Evolutionary conservation across 1,140 invertebrate species (phyloP), one percentile per base, ranked within the genome.

Genomic region (Drosophila ogumai): DNA sequence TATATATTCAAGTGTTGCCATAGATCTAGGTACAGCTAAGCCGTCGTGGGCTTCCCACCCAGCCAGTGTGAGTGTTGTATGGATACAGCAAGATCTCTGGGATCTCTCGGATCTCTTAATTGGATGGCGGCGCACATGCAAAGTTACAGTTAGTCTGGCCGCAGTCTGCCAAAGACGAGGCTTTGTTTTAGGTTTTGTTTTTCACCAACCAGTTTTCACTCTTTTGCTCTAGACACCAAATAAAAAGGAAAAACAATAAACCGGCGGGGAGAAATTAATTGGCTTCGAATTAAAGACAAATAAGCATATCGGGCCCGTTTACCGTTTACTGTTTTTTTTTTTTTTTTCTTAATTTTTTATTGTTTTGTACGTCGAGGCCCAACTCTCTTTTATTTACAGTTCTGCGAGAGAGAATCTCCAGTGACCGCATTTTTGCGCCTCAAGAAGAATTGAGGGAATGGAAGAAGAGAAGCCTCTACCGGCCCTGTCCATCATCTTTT

Each of bases 381-480:
- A 17, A 17, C 32, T 54, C 7, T 52, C 43, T 38, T 19, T n/a
- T 47, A 84, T 88, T 86, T 86, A 86, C 82, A 82, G 82, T 82
- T 86, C 82, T 80, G 72, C 68, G 54, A 58, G 57, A 60, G 67
- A 69, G 81, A 85, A 71, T 84, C 85, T 72, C 66, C 66, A 31
- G 31, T 88, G 84, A 88, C 84, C 84, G 84, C 84, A 88, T 88
- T 88, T 88, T 64, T 90, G 64, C 81, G 84, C 60, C 80, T 78
- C 52, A 22, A 38, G 34, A 55, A 55, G 60, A 87, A 77, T 86
- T 56, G 68, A 28, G 64, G 43, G 19, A 17, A 19, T 12, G 12
- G 3, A 6, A 34, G 7, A 36, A 34, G 32, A 15, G 52, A 54
- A 19, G 32, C 17, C 50, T 22, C 6, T 22, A 7, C 31, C 4